Evolutionary conservation across 2,888 invertebrate species (phyloP).

Genomic region (Steinernema hermaphroditum): DNA sequence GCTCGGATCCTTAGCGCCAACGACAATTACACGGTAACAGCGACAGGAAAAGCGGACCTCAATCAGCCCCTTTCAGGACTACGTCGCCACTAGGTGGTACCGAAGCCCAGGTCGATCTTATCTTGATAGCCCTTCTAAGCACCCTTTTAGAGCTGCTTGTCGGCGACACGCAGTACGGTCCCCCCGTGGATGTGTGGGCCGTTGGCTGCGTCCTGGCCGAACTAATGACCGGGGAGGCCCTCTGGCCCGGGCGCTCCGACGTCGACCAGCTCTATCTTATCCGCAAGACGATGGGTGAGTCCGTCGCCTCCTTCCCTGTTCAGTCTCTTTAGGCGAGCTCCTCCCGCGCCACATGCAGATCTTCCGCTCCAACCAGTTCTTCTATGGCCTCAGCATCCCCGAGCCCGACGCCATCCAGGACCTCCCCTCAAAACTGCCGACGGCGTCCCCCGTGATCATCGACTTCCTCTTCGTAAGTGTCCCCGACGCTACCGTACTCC

Average conservation of each 20-base stretch:
- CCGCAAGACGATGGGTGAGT: conserved; percentile 80
- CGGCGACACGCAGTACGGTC: conserved; percentile 80
- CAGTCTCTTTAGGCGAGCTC: conserved; percentile 79
- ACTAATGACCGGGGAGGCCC: conserved; percentile 74
- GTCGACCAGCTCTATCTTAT: conserved; percentile 96
- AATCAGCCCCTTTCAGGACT: conserved; percentile 99
- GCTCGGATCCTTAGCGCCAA: conserved; percentile 81
- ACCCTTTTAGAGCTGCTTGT: conserved; percentile 79
- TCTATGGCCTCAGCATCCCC: conserved; percentile 86
- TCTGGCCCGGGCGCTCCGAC: conserved; percentile 98
- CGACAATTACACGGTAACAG: conserved; percentile 18
- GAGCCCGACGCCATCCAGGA: conserved; percentile 83
- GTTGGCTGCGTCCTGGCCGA: conserved; percentile 75
- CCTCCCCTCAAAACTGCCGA: conserved; percentile 83
- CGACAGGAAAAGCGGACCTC: no score
- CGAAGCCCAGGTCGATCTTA: conserved; percentile 75
- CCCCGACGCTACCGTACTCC: not conserved
- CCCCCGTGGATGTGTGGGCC: conserved; percentile 93
- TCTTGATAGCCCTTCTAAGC: not conserved
- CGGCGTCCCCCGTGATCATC: conserved; percentile 75
- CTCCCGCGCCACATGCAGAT: conserved; percentile 90
- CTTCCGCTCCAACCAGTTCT: conserved; percentile 92
- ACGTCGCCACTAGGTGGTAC: conserved; percentile 98
- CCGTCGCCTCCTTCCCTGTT: not conserved
- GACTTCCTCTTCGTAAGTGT: conserved; percentile 80